phyloP scores from a whole-genome alignment of 2,113 vertebrate species.

The Puffinus mauretanicus region DNA sequence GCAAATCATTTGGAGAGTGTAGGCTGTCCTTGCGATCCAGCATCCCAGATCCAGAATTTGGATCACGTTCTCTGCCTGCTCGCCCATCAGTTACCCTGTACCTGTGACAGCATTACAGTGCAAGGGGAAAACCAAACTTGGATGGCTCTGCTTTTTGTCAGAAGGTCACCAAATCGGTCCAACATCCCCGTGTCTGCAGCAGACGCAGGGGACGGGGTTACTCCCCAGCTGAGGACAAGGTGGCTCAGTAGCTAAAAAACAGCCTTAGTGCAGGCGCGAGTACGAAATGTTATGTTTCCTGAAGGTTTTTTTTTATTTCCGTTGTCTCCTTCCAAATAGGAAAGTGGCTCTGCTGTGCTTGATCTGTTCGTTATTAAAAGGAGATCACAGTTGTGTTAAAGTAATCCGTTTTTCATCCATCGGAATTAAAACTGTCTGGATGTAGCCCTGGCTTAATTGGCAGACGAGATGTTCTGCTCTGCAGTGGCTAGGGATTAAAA shows the following conservation, averaged over 20 bases:
- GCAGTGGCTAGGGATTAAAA: neutral
- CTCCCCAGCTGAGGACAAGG: neutral
- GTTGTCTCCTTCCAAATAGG: neutral
- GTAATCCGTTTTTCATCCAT: neutral
- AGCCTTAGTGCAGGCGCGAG: neutral
- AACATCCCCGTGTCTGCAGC: fast-evolving
- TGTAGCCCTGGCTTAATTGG: neutral
- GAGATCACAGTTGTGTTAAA: neutral
- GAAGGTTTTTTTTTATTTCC: neutral
- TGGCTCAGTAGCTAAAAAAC: neutral
- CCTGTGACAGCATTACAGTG: neutral
- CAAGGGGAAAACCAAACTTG: too few species aligned
- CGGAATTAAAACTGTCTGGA: neutral
- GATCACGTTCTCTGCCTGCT: neutral
- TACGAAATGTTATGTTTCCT: neutral
- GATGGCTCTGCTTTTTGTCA: neutral
- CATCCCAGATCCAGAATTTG: neutral
- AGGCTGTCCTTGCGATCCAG: neutral
- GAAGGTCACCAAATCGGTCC: neutral
- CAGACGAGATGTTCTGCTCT: neutral
- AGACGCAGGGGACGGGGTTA: fast-evolving
- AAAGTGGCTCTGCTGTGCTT: neutral
- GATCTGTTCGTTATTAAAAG: neutral
- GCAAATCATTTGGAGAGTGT: neutral
- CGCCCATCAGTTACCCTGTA: fast-evolving